Evolutionary conservation across 1,140 invertebrate species (phyloP).

Genomic region (Uloborus diversus): DNA sequence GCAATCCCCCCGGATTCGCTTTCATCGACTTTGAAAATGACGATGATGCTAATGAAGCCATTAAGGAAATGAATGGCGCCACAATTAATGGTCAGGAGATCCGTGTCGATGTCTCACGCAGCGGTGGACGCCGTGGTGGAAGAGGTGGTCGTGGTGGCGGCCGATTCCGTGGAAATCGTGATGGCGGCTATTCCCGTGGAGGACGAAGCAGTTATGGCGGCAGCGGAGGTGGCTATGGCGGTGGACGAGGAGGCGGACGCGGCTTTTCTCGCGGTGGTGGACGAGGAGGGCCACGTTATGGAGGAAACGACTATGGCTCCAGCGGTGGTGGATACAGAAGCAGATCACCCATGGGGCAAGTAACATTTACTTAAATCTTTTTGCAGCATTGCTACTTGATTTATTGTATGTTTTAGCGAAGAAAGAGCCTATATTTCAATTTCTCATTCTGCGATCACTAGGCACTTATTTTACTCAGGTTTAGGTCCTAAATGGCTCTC

Average conservation of each 20-base stretch:
- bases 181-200: conserved; percentile 34
- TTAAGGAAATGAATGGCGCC: conserved; percentile 68
- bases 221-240: not conserved
- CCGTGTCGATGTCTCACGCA: conserved; percentile 59
- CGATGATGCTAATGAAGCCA: conserved; percentile 72
- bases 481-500: no score
- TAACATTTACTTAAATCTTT: not conserved
- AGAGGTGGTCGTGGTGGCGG: conserved; percentile 35
- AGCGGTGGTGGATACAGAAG: conserved; percentile 34
- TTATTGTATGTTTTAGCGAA: no score
- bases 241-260: not conserved
- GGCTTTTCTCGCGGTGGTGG: conserved; percentile 12
- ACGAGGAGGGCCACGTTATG: not conserved
- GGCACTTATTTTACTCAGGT: no score
- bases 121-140: conserved; percentile 46
- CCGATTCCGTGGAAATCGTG: conserved; percentile 10
- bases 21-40: conserved; percentile 73
- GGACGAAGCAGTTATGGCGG: conserved; percentile 48
- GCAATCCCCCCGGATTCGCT: conserved; percentile 72
- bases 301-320: conserved; percentile 3
- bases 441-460: no score
- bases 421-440: no score
- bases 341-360: conserved; percentile 26
- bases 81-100: conserved; percentile 58
- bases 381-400: not conserved